Evolutionary conservation across 64 coral and sea anemone species (phyloP), one percentile per base, ranked within the genome.

Genomic region (Orbicella faveolata): DNA sequence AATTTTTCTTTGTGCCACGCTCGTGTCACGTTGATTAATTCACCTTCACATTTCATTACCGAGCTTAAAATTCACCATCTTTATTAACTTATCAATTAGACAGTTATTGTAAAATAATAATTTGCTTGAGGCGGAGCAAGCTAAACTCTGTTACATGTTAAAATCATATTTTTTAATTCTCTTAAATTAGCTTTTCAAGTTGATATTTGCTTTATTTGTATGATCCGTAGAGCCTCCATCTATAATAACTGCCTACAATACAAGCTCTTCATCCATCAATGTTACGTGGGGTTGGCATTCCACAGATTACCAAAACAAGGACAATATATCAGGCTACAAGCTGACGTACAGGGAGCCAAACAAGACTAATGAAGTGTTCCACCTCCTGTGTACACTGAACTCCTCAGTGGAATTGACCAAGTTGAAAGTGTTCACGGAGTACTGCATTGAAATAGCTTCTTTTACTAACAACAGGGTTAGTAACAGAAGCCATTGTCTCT

Each of bases 401-500:
- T 6, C 17, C 0, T 72, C 82, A 73, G 41, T 21, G 39, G 8
- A 26, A 33, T 19, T 85, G 23, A 53, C 34, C 17, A 26, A 54
- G 17, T 57, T 91, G 20, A 0, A 33, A 26, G 69, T 75, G 4
- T 64, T 75, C 34, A 91, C 80, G 14, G 52, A 83, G 4, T 85
- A 91, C 73, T 76, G 66, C 39, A 34, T 91, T n/a, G 30, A 19
- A 14, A 3, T 84, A 20, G 19, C 72, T 12, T 63, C 69, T 1
- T 91, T 74, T n/a, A 84, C 73, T 6, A 52, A 1, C 4, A 26
- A 18, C 36, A 75, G 36, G 7, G 48, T 52, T 48, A 48, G 73
- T 1, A 85, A 91, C 54, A 61, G 6, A 25, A 91, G 89, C 75
- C 20, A 91, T 18, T 85, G 89, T 74, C 53, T 76, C 2, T 34